A percentile compares a stretch with the other conserved stretches of the same genome.
These are phyloP conservation scores for Luidia sarsii DNA, from an alignment of 53 echinoderm and acorn worm species.

Conservation along the genomic window DNA sequence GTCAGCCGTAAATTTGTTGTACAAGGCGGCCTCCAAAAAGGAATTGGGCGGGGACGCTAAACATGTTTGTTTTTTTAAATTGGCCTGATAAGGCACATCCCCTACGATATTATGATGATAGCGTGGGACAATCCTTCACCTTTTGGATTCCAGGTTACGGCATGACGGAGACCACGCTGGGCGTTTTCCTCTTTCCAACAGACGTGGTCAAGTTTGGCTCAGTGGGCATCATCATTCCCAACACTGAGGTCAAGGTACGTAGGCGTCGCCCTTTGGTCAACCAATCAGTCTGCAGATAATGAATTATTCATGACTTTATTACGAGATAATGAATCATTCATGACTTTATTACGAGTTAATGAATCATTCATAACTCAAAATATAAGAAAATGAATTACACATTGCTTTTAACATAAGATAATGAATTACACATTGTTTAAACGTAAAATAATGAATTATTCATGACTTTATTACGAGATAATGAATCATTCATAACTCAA, in stretches of 20 bases:
- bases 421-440: too few species aligned
- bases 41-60: background rate
- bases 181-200: background rate
- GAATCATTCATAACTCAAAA: too few species aligned
- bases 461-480: too few species aligned
- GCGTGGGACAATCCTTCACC: background rate
- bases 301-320: too few species aligned
- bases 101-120: background rate
- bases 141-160: conserved; percentile 23
- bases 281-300: background rate
- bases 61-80: background rate
- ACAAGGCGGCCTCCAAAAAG: too few species aligned
- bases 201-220: conserved; percentile 14
- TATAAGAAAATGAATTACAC: too few species aligned
- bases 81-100: background rate
- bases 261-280: background rate
- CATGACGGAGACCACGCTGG: conserved; percentile 9
- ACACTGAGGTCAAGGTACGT: conserved; percentile 69
- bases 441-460: too few species aligned
- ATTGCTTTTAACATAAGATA: too few species aligned
- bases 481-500: too few species aligned
- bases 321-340: too few species aligned
- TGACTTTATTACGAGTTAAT: too few species aligned
- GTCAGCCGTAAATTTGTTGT: too few species aligned
- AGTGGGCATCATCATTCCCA: conserved; percentile 53